Evolutionary conservation across 2,113 vertebrate genomes (phyloP), one percentile per base, ranked within the genome.

Genomic region (Hypocryptadius cinnamomeus): DNA sequence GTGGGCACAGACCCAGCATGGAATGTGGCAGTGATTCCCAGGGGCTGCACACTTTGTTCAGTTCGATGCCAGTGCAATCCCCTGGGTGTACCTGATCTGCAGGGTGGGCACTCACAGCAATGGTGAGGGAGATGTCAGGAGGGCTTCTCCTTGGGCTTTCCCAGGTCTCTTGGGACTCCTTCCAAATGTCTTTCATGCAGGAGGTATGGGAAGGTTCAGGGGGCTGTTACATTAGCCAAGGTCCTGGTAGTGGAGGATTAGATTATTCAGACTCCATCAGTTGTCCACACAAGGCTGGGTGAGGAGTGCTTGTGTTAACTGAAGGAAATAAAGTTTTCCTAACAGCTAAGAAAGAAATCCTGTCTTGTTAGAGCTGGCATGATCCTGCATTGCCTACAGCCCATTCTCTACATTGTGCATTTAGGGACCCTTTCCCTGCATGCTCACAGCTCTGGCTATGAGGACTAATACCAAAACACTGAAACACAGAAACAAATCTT

Each of bases 101-200:
- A 39, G 35, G 21, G 45, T 15, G 45, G 3, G 2, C 44, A 9
- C 39, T 47, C 4, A 0, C 47, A 45, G 63, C 1, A 4, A 0
- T 16, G 22, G 2, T 6, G 28, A 54, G 40, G 21, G 30, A 56
- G 30, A 44, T 22, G 27, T 6, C 64, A 42, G 40, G 12, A 78
- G 22, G 10, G 35, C 35, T 85, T 48, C 33, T 78, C 45, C 57
- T 15, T 33, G 71, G 25, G 12, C 39, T 90, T 85, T 31, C n/a
- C 47, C 37, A 76, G 17, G 31, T 35, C 33, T 68, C 53, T 50
- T 16, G 16, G 71, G 56, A 22, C 20, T 60, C 22, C 28, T 50
- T 27, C 21, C 39, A 35, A 37, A 22, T 17, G 10, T 35, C 24
- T 51, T 39, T n/a, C 20, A 10, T 15, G 31, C 81, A 56, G 81